Evolutionary conservation across 2,888 invertebrate genomes (phyloP).

Genomic region (Pediacus dermestoides): DNA sequence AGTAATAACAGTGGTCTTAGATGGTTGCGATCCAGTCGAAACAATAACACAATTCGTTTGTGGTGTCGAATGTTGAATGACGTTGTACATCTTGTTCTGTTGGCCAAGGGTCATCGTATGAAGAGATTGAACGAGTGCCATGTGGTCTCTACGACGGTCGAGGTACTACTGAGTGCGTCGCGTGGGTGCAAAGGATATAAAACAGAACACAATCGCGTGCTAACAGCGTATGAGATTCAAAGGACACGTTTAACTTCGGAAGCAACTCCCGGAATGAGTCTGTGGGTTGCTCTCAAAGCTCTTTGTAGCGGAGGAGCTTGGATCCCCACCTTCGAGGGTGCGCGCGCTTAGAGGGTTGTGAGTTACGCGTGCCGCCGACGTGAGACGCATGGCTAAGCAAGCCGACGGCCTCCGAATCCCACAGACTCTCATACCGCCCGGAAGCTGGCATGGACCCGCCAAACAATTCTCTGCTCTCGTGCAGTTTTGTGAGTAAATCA

Average conservation of each 20-base stretch:
- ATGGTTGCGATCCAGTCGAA: slow-evolving; percentile 42
- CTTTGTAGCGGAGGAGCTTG: slow-evolving; percentile 42
- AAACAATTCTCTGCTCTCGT: slow-evolving; percentile 4
- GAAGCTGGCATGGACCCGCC: slow-evolving; percentile 25
- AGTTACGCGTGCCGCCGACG: slow-evolving; percentile 50
- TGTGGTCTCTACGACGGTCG: slow-evolving; percentile 32
- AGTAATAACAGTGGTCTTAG: slow-evolving; percentile 54
- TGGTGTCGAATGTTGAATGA: slow-evolving; percentile 47
- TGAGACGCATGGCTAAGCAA: slow-evolving; percentile 47
- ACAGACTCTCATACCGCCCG: slow-evolving; percentile 27
- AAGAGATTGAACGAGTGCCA: slow-evolving; percentile 40
- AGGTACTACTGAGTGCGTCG: slow-evolving; percentile 25
- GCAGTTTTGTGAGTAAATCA: slow-evolving; percentile 16
- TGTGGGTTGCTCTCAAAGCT: slow-evolving; percentile 45
- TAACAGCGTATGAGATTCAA: slow-evolving; percentile 12
- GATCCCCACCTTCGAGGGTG: slow-evolving; percentile 40
- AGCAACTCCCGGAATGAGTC: slow-evolving; percentile 56
- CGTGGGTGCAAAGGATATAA: slow-evolving; percentile 23
- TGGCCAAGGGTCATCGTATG: slow-evolving; percentile 50
- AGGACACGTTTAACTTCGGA: slow-evolving; percentile 37
- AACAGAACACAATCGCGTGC: slow-evolving; percentile 17
- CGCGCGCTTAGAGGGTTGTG: slow-evolving; percentile 46
- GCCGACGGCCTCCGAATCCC: slow-evolving; percentile 45
- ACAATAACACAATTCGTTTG: slow-evolving; percentile 63
- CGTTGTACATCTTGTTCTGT: slow-evolving; percentile 49